These are phyloP conservation scores for Neocloeon triangulifer DNA, from an alignment of 1,140 invertebrate species.

Conservation along the genomic window DNA sequence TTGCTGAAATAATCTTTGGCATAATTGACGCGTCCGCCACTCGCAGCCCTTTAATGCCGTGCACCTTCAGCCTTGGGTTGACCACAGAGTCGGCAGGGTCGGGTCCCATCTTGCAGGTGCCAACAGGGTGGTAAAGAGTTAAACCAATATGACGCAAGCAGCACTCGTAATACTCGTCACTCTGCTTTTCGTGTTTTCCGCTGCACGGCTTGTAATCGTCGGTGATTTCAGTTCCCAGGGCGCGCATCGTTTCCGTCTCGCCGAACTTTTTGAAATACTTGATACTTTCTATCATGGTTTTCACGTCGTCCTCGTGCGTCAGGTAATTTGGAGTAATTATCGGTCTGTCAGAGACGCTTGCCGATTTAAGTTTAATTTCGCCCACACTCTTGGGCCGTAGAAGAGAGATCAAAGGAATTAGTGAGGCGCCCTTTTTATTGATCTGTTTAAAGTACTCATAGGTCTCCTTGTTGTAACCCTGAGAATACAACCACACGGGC, in stretches of 20 bases:
- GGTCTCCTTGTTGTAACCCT: too few species aligned
- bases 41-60: constrained; percentile 5
- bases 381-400: constrained; percentile 55
- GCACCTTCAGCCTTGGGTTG: constrained; percentile 4
- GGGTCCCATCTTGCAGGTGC: constrained; percentile 10
- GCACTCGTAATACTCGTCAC: neutral
- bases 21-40: constrained; percentile 8
- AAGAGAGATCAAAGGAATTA: too few species aligned
- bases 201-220: too few species aligned
- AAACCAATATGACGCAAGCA: neutral
- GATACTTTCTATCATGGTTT: constrained; percentile 25
- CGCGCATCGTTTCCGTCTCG: too few species aligned
- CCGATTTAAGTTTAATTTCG: constrained; percentile 30
- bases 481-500: too few species aligned
- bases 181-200: too few species aligned
- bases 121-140: constrained; percentile 12
- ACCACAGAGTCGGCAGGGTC: constrained; percentile 6
- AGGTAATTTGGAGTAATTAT: constrained; percentile 60
- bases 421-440: too few species aligned
- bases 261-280: too few species aligned
- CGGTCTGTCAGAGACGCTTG: constrained; percentile 34
- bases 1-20: constrained; percentile 4
- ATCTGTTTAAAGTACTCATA: too few species aligned
- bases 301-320: constrained; percentile 29
- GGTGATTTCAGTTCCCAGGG: too few species aligned